Conservation (phyloP, 2,797 vertebrate genomes). For the Myioborus miniatus region DNA sequence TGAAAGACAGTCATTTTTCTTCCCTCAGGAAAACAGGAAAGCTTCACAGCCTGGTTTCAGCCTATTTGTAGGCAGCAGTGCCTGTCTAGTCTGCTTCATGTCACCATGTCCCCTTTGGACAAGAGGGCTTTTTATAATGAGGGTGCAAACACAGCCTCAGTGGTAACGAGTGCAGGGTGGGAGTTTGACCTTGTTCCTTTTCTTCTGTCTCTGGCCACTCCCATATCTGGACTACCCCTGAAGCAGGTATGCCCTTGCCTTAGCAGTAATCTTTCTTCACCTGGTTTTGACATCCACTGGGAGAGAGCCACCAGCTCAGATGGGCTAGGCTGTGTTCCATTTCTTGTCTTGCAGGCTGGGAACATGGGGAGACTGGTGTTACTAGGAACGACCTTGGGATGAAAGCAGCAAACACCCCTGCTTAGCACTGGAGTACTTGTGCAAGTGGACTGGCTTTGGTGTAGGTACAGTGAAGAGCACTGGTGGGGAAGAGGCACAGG, state of each 20-base stretch:
- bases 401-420: not conserved
- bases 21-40: not conserved
- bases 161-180: not conserved
- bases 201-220: not conserved
- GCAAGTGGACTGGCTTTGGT: not conserved
- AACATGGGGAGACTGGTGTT: not conserved
- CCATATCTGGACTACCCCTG: not conserved
- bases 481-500: not conserved
- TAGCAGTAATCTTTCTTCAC: not conserved
- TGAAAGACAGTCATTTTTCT: not conserved
- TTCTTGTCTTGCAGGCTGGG: not conserved
- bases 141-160: not conserved
- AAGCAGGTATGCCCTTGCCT: not conserved
- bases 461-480: not conserved
- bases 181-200: not conserved
- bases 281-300: not conserved
- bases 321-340: not conserved
- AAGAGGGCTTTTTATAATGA: not conserved
- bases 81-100: rapidly evolving
- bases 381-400: not conserved
- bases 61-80: not conserved
- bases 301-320: not conserved
- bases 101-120: not conserved
- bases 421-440: not conserved
- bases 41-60: not conserved